A percentile compares a stretch with the other conserved stretches of the same genome.
Conservation (phyloP, 64 coral and sea anemone species). For the Platygyra sinensis region DNA sequence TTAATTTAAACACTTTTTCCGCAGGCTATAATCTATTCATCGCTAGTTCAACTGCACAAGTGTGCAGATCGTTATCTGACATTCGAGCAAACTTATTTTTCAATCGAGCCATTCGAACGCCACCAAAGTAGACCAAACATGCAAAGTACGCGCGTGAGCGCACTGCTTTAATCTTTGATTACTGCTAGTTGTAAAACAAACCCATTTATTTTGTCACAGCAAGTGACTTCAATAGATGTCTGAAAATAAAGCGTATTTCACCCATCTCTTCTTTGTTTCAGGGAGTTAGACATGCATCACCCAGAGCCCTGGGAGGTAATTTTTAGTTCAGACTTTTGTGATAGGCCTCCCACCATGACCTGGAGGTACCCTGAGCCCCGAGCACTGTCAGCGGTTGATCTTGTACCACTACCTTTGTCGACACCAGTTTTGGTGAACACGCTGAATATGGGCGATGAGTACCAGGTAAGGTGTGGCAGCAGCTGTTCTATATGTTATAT, state of each 20-base stretch:
- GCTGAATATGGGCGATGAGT: conserved; percentile 93
- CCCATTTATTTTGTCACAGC: not conserved
- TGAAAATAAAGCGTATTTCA: not conserved
- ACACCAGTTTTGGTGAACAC: conserved; percentile 91
- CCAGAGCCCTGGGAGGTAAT: conserved; percentile 85
- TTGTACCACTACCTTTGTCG: conserved; percentile 83
- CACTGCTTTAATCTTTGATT: too few relatives aligned
- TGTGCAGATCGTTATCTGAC: too few relatives aligned
- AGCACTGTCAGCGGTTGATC: conserved; percentile 76
- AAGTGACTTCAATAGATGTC: not conserved
- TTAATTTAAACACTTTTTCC: too few relatives aligned
- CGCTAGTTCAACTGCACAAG: too few relatives aligned
- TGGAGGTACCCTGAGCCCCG: conserved; percentile 96
- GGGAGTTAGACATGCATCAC: conserved; percentile 59
- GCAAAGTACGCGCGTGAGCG: too few relatives aligned
- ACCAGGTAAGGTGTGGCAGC: conserved; percentile 43
- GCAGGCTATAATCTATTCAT: too few relatives aligned
- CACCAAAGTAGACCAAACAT: too few relatives aligned
- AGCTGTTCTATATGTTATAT: too few relatives aligned
- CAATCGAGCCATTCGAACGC: too few relatives aligned
- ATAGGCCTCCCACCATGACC: conserved; percentile 87
- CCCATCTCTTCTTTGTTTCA: conserved; percentile 33
- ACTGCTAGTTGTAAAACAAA: not conserved
- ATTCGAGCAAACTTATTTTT: too few relatives aligned
- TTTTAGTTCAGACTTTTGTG: conserved; percentile 74